These are phyloP conservation scores for Pterostichus madidus DNA, from an alignment of 2,888 invertebrate genomes.

Conservation along the genomic window DNA sequence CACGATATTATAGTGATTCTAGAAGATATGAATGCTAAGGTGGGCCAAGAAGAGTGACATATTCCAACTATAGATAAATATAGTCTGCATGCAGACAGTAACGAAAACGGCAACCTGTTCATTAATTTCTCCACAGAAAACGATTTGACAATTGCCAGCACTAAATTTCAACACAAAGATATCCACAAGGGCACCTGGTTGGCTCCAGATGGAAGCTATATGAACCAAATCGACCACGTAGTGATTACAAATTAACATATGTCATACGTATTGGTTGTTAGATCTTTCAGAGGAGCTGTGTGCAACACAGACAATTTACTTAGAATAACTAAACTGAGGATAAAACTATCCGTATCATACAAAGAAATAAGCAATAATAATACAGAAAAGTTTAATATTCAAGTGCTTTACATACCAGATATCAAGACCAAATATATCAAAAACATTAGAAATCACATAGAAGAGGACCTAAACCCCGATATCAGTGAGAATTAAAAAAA, in stretches of 20 bases:
- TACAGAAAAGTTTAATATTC: not conserved
- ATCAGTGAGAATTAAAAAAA: not conserved
- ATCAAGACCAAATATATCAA: not conserved
- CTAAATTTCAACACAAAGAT: constrained; percentile 33
- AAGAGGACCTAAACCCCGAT: not conserved
- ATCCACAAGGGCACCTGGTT: constrained; percentile 45
- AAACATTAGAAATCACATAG: not conserved
- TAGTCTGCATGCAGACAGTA: no score
- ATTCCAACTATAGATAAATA: constrained; percentile 57
- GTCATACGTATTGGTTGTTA: constrained; percentile 47
- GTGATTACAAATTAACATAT: constrained; percentile 34
- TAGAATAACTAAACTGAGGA: not conserved
- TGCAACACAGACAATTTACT: not conserved
- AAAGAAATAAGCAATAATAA: not conserved
- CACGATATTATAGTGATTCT: constrained; percentile 61
- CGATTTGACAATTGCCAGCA: constrained; percentile 57
- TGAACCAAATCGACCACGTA: constrained; percentile 64
- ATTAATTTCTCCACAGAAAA: constrained; percentile 47
- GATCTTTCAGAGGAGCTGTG: constrained; percentile 12
- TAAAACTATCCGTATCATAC: constrained; percentile 1
- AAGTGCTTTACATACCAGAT: not conserved
- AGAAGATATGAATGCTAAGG: constrained; percentile 66
- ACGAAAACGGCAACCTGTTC: constrained; percentile 59
- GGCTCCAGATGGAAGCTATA: constrained; percentile 45
- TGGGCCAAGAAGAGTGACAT: constrained; percentile 63